A percentile compares a stretch with the other conserved stretches of the same genome.
Evolutionary conservation across 2,888 invertebrate genomes (phyloP).

Genomic region (Heteromyza rotundicornis): DNA sequence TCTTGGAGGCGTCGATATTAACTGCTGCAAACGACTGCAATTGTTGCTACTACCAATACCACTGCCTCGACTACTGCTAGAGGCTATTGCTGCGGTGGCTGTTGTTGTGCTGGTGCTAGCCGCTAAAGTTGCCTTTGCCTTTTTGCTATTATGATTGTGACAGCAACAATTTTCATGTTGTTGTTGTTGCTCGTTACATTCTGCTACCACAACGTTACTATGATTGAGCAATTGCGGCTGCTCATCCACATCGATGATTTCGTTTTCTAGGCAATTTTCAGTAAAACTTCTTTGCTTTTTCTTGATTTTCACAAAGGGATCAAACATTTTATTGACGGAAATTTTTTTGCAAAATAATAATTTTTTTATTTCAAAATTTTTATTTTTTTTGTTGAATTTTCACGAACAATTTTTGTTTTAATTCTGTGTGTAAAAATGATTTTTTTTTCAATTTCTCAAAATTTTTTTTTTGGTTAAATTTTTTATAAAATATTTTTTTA

Average conservation of each 20-base stretch:
- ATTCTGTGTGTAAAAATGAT: too few relatives aligned
- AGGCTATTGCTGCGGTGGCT: not conserved
- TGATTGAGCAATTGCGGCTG: slow-evolving; percentile 30
- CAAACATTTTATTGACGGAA: slow-evolving; percentile 58
- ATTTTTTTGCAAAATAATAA: slow-evolving; percentile 23
- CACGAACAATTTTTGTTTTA: too few relatives aligned
- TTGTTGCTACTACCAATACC: slow-evolving; percentile 32
- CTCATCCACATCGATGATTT: slow-evolving; percentile 30
- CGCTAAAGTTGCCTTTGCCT: too few relatives aligned
- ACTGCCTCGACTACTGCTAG: slow-evolving; percentile 17
- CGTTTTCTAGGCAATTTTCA: slow-evolving; percentile 46
- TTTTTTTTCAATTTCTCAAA: not conserved
- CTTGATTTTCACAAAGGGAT: slow-evolving; percentile 62
- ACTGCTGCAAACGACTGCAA: slow-evolving; percentile 59
- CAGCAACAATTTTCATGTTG: slow-evolving; percentile 50
- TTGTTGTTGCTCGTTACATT: slow-evolving; percentile 18
- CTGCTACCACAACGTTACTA: too few relatives aligned
- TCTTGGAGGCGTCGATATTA: slow-evolving; percentile 55
- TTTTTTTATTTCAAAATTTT: slow-evolving; percentile 24
- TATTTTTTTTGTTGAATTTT: too few relatives aligned
- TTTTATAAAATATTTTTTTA: not conserved
- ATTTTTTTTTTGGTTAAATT: not conserved
- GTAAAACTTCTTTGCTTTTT: slow-evolving; percentile 57
- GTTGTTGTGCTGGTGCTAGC: not conserved
- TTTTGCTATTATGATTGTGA: too few relatives aligned